Conservation (phyloP, 2,888 invertebrate genomes). For the Brachylomia viminalis region DNA sequence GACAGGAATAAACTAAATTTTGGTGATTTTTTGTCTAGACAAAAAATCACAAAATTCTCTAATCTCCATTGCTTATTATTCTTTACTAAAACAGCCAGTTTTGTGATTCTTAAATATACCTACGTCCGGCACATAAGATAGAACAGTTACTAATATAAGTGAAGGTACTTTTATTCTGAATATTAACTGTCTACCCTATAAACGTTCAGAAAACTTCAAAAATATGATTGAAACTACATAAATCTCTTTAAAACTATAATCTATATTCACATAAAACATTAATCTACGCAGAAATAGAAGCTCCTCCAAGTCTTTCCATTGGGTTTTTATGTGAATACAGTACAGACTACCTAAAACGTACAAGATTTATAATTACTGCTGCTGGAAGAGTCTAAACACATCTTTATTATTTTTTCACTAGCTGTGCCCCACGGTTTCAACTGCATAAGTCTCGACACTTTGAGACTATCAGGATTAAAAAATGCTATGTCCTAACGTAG, state of each 20-base stretch:
- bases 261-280: background rate
- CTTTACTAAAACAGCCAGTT: no score
- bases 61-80: background rate
- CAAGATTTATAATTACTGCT: slow-evolving; percentile 51
- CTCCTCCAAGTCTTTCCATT: background rate
- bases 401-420: slow-evolving; percentile 3
- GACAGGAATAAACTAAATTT: no score
- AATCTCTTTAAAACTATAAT: background rate
- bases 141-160: background rate
- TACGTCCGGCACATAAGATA: background rate
- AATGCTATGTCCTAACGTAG: no score
- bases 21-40: no score
- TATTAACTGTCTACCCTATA: background rate
- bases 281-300: background rate
- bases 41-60: no score
- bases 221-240: background rate
- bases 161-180: background rate
- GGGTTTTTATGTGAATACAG: slow-evolving; percentile 17
- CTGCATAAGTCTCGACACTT: no score
- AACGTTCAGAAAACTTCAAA: background rate
- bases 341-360: slow-evolving; percentile 22
- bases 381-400: slow-evolving; percentile 13
- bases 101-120: background rate
- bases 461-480: no score
- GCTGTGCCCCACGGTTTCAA: no score